Percentiles rank a stretch among this genome's conserved stretches.
These are phyloP conservation scores for Cinara cedri DNA, from an alignment of 2,888 invertebrate genomes.

Conservation along the genomic window DNA sequence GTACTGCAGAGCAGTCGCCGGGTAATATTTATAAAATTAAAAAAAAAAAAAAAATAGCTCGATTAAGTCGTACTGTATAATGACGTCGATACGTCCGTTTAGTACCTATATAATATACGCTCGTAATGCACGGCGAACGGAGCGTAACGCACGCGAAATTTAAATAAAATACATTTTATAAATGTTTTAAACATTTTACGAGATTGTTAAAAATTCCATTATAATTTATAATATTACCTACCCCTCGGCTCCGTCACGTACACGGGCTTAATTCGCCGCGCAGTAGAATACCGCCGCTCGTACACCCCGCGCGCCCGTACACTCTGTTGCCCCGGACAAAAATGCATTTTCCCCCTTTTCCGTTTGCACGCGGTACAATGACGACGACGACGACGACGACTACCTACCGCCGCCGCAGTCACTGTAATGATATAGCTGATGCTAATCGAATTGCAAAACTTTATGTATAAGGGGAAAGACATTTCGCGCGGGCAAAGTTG, in stretches of 20 bases:
- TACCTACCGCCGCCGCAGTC: too few relatives aligned
- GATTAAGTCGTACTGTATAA: too few relatives aligned
- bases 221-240: background rate
- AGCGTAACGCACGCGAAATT: too few relatives aligned
- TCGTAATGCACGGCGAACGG: too few relatives aligned
- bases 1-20: too few relatives aligned
- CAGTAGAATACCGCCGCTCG: too few relatives aligned
- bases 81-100: too few relatives aligned
- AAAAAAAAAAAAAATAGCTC: too few relatives aligned
- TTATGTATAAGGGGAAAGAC: background rate
- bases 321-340: background rate
- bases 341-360: conserved; percentile 1
- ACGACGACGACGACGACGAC: background rate
- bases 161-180: background rate
- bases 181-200: background rate
- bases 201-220: background rate
- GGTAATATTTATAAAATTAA: too few relatives aligned
- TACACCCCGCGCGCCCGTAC: too few relatives aligned
- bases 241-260: too few relatives aligned
- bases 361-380: background rate
- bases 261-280: background rate
- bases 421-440: background rate
- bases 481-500: background rate
- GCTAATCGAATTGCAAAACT: conserved; percentile 23
- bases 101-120: too few relatives aligned